Evolutionary conservation across 1,140 invertebrate genomes (phyloP), one percentile per base, ranked within the genome.

Genomic region (Drosophila parabipectinata): DNA sequence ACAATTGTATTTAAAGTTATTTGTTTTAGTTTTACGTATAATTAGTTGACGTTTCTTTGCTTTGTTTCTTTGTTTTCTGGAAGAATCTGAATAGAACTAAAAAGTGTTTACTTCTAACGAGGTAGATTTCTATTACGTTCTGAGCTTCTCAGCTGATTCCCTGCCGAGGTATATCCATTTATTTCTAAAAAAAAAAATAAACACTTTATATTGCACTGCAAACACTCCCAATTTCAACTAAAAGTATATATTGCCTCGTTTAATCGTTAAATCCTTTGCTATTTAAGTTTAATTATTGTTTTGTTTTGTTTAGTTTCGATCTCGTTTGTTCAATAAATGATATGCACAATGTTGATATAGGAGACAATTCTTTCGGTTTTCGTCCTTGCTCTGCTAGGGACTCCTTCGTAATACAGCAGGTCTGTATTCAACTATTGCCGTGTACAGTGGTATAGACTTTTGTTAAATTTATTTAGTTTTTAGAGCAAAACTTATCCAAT

Each of bases 1-100:
- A 83, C 79, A 88, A 88, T 87, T 88, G 76, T 61, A 87, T 79
- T 88, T 88, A 87, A 83, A 79, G 76, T 88, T 87, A 87, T 88
- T 87, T 81, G 76, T 72, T 80, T 87, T 59, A 71, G 68, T 78
- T 82, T 87, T 87, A 87, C 82, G 82, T 87, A 87, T 82, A 82
- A 75, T 82, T 82, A 81, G 79, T 82, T 82, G 79, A 72, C 67
- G 50, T 73, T 53, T 9, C 14, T 66, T 58, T 26, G 28, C 26
- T 32, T 63, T 28, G 21, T 34, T 53, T 55, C 26, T 9, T 53
- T 51, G 24, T 9, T 58, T 72, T 26, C 14, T 32, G 37, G 39
- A 44, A 45, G 39, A 45, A 44, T 14, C 14, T 28, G 52, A 57
- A 15, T 48, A 41, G 6, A 63, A 56, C 53, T 34, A 15, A 62